Evolutionary conservation across 2,797 vertebrate species (phyloP).

Genomic region (Ctenochaetus hawaiiensis): DNA sequence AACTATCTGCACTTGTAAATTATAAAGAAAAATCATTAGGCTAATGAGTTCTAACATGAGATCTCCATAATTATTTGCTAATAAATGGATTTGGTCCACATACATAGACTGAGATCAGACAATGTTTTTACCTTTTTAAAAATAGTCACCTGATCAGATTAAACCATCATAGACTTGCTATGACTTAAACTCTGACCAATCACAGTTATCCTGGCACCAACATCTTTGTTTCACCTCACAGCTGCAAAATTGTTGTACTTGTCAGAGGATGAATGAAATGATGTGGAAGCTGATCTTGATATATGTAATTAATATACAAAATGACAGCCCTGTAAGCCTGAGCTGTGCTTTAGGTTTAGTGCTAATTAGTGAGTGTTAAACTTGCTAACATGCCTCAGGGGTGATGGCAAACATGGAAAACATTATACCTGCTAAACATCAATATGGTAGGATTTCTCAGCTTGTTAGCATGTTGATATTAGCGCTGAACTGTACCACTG

Average conservation of each 20-base stretch:
- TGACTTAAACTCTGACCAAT: neutral
- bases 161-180: neutral
- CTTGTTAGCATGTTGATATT: no score
- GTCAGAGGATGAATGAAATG: no score
- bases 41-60: neutral
- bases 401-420: neutral
- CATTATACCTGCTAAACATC: neutral
- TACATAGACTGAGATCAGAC: no score
- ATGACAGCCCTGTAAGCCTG: no score
- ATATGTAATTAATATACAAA: no score
- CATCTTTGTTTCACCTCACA: neutral
- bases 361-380: no score
- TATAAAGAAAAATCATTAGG: conserved; percentile 14
- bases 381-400: neutral
- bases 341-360: no score
- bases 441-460: no score
- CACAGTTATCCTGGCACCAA: neutral
- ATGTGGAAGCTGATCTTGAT: no score
- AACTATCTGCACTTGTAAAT: conserved; percentile 21
- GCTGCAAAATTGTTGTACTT: neutral
- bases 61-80: neutral
- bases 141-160: neutral
- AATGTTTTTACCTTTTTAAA: no score
- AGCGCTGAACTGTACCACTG: neutral
- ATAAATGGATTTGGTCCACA: neutral